These are phyloP conservation scores for Loris lydekkerianus DNA, from an alignment of 2,797 vertebrate species.

Conservation along the genomic window DNA sequence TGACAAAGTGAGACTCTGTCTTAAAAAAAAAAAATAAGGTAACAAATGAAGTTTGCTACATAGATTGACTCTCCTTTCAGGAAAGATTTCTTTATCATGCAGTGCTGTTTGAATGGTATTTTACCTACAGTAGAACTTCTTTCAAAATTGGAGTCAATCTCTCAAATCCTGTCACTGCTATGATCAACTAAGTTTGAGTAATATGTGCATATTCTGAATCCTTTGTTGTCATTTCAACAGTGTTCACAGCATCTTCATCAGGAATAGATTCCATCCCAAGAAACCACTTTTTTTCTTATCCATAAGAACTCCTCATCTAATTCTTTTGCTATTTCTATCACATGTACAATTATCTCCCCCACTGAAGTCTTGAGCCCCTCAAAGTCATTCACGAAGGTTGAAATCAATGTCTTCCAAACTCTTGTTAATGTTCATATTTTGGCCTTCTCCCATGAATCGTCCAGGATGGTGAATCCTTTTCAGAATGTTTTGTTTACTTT, in stretches of 20 bases:
- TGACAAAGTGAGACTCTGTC: too few relatives aligned
- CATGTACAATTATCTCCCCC: background rate
- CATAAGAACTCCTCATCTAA: background rate
- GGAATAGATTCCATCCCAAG: background rate
- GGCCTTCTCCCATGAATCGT: background rate
- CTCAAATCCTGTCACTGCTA: background rate
- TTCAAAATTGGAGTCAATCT: background rate
- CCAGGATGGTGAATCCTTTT: background rate
- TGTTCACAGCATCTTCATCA: background rate
- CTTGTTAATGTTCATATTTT: background rate
- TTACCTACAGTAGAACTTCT: background rate
- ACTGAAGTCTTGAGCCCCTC: background rate
- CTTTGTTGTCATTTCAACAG: background rate
- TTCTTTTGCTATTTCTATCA: background rate
- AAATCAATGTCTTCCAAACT: background rate
- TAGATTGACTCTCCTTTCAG: background rate
- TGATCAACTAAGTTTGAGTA: background rate
- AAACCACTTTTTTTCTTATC: background rate
- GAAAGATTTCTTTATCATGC: background rate
- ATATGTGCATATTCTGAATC: background rate
- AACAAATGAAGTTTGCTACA: background rate
- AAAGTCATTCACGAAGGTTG: background rate
- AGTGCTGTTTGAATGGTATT: background rate
- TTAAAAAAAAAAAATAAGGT: background rate
- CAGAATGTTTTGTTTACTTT: background rate